Evolutionary conservation across 2,797 vertebrate species (phyloP).

Genomic region (Brachymystax lenok): DNA sequence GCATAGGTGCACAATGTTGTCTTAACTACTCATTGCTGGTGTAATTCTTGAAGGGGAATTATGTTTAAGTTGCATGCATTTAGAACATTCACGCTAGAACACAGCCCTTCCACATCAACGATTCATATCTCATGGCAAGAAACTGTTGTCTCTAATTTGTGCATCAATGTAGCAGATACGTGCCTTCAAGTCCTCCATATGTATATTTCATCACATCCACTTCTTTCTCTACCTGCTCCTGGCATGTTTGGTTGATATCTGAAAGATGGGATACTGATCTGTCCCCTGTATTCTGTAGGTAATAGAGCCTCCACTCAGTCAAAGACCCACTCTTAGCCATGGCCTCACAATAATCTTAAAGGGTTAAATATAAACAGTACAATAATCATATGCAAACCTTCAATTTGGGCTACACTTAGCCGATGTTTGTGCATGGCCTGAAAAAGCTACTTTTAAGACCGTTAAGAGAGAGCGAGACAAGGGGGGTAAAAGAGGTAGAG

Average conservation of each 20-base stretch:
- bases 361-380: neutral
- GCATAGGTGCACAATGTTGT: slow-evolving; percentile 18
- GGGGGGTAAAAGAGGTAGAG: slow-evolving; percentile 21
- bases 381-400: too few relatives aligned
- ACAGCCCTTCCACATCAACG: slow-evolving; percentile 42
- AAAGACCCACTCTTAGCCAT: too few relatives aligned
- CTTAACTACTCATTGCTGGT: slow-evolving; percentile 31
- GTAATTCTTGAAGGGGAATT: slow-evolving; percentile 37
- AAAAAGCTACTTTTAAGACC: slow-evolving; percentile 79
- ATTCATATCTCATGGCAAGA: slow-evolving; percentile 41
- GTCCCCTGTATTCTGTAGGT: slow-evolving; percentile 4
- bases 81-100: slow-evolving; percentile 44
- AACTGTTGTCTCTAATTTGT: slow-evolving; percentile 39
- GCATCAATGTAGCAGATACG: slow-evolving; percentile 46
- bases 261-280: neutral
- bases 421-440: slow-evolving; percentile 80
- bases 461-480: slow-evolving; percentile 25
- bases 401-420: too few relatives aligned
- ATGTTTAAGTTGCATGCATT: slow-evolving; percentile 45
- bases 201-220: slow-evolving; percentile 41
- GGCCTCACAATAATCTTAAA: neutral
- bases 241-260: slow-evolving; percentile 21
- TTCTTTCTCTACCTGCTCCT: neutral
- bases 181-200: slow-evolving; percentile 35
- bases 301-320: neutral